Evolutionary conservation across 2,113 vertebrate genomes (phyloP).

Genomic region (Cyanoderma ruficeps): DNA sequence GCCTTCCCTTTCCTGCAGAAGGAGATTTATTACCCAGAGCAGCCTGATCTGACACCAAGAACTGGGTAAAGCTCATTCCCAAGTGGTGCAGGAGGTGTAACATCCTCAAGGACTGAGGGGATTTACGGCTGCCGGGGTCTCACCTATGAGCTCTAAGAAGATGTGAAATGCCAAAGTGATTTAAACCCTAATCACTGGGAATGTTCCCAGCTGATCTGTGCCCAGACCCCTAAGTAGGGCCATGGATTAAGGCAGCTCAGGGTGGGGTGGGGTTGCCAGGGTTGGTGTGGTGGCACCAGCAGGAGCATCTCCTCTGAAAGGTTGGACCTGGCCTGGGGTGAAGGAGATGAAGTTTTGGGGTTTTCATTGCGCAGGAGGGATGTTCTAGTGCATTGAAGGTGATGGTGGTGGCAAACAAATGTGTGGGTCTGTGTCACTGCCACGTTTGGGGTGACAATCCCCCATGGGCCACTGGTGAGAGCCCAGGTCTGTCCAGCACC

Average conservation of each 20-base stretch:
- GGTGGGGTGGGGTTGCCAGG: accelerated
- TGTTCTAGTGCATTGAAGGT: background rate
- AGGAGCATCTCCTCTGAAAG: background rate
- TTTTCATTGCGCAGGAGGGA: background rate
- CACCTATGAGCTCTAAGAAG: background rate
- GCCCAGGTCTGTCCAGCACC: background rate
- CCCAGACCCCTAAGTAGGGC: background rate
- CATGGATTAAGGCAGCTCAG: background rate
- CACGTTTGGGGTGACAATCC: background rate
- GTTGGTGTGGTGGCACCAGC: background rate
- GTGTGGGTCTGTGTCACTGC: background rate
- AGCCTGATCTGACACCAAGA: constrained; percentile 18
- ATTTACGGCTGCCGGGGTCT: background rate
- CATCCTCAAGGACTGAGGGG: background rate
- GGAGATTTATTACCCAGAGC: background rate
- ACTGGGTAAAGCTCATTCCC: background rate
- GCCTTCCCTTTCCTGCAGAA: background rate
- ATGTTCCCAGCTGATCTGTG: constrained; percentile 8
- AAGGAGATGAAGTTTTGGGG: background rate
- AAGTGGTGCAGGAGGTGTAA: background rate
- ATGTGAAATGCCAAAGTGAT: constrained; percentile 7
- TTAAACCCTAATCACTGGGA: background rate
- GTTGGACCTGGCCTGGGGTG: background rate
- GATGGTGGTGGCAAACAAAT: background rate
- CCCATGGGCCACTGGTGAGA: background rate